Evolutionary conservation across 1,140 invertebrate genomes (phyloP).

Genomic region (Ptiloglossa arizonensis): DNA sequence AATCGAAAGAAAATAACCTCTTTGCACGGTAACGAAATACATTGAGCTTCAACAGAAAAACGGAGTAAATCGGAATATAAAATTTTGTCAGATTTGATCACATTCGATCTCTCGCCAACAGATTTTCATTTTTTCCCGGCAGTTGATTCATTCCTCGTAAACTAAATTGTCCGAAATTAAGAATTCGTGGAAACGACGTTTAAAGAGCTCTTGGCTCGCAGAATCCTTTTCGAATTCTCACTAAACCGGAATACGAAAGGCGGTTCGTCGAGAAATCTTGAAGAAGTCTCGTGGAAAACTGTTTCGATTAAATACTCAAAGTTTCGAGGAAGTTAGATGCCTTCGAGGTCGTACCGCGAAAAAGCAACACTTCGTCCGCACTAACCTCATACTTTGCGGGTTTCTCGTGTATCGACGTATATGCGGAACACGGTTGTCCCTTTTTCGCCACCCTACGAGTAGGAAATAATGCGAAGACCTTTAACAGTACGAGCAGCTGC

Average conservation of each 20-base stretch:
- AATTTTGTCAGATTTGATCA: too few relatives aligned
- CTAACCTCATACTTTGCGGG: constrained; percentile 20
- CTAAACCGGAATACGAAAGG: background rate
- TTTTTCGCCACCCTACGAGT: background rate
- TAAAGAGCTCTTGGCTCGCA: too few relatives aligned
- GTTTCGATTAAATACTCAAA: background rate
- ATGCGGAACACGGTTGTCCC: background rate
- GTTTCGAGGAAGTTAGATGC: background rate
- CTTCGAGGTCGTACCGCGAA: background rate
- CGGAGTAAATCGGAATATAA: too few relatives aligned
- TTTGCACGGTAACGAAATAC: too few relatives aligned
- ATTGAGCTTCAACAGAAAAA: too few relatives aligned
- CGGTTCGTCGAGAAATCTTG: background rate
- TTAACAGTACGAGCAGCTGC: constrained; percentile 27
- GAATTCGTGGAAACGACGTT: too few relatives aligned
- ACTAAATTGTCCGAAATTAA: too few relatives aligned
- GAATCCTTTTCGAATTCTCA: too few relatives aligned
- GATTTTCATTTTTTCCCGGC: too few relatives aligned
- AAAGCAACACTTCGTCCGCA: background rate
- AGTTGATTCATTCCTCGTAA: too few relatives aligned
- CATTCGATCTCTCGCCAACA: too few relatives aligned
- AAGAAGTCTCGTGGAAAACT: background rate
- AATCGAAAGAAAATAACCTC: too few relatives aligned
- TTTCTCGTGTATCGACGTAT: constrained; percentile 24
- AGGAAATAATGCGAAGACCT: constrained; percentile 42